phyloP scores from a whole-genome alignment of 2,888 invertebrate genomes.

The Gisinianus flammeolus region DNA sequence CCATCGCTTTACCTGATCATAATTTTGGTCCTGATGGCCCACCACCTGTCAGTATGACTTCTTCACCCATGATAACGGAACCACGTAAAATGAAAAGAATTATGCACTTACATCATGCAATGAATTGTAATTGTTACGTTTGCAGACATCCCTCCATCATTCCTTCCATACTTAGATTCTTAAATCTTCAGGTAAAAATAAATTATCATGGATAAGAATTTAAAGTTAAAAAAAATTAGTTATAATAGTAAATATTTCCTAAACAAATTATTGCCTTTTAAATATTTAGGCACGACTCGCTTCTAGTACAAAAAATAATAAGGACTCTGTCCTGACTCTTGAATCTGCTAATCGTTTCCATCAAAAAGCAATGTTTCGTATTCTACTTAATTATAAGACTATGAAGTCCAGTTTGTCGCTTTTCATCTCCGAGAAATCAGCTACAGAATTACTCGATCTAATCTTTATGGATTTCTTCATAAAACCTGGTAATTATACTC shows the following conservation, averaged over 20 bases:
- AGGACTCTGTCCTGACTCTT: conserved; percentile 9
- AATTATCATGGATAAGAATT: not conserved
- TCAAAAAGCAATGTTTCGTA: conserved; percentile 25
- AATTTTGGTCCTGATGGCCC: conserved; percentile 27
- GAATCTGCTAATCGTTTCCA: conserved; percentile 32
- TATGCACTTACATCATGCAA: conserved; percentile 25
- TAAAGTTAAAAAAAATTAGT: not conserved
- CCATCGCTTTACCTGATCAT: conserved; percentile 14
- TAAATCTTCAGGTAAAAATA: conserved; percentile 23
- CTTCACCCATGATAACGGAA: conserved; percentile 19
- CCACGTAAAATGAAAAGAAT: conserved; percentile 15
- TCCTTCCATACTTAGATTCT: conserved; percentile 22
- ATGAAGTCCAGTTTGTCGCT: not conserved
- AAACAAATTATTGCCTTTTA: not conserved
- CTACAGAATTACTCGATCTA: conserved; percentile 10
- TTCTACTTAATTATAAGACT: conserved; percentile 1
- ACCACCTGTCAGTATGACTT: conserved; percentile 4
- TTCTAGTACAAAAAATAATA: conserved; percentile 5
- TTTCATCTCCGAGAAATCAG: not conserved
- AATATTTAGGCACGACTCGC: conserved; percentile 22
- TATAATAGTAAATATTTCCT: not conserved
- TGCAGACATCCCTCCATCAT: conserved; percentile 34
- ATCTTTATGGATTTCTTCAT: conserved; percentile 23
- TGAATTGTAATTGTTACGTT: conserved; percentile 26
- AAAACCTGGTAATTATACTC: conserved; percentile 19